phyloP scores from a whole-genome alignment of 2,888 invertebrate species.

The Acrobasis suavella region DNA sequence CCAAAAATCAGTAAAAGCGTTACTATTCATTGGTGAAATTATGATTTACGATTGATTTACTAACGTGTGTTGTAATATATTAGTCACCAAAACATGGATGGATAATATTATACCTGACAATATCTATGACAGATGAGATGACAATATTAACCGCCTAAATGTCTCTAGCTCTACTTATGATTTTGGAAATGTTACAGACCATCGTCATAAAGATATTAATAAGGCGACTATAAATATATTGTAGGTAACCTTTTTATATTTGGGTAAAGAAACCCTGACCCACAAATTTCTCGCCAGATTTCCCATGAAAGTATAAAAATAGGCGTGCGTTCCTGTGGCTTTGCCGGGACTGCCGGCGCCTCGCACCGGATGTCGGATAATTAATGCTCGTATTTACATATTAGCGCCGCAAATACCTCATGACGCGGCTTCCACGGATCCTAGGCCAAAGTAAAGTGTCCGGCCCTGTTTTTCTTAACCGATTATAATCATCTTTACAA shows the following conservation, averaged over 20 bases:
- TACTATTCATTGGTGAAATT: not conserved
- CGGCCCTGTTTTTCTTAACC: no score
- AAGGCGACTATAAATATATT: no score
- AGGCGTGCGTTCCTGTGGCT: not conserved
- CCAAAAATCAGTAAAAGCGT: not conserved
- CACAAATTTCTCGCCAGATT: not conserved
- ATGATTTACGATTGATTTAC: not conserved
- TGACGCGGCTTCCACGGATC: not conserved
- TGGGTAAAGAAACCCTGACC: slow-evolving; percentile 2
- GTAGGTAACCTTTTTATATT: no score
- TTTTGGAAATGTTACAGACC: no score
- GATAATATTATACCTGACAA: no score
- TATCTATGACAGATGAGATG: no score
- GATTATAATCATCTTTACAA: no score
- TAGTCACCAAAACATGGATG: not conserved
- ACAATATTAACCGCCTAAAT: no score
- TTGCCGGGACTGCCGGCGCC: not conserved
- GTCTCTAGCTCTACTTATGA: no score
- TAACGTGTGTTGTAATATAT: not conserved
- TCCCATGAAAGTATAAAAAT: slow-evolving; percentile 1
- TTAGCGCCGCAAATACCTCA: slow-evolving; percentile 11
- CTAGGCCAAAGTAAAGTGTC: no score
- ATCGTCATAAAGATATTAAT: no score
- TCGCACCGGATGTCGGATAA: slow-evolving; percentile 10
- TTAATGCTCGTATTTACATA: slow-evolving; percentile 11